These are phyloP conservation scores for Sorex maritimensis DNA, from an alignment of 2,797 vertebrate species.

Conservation along the genomic window DNA sequence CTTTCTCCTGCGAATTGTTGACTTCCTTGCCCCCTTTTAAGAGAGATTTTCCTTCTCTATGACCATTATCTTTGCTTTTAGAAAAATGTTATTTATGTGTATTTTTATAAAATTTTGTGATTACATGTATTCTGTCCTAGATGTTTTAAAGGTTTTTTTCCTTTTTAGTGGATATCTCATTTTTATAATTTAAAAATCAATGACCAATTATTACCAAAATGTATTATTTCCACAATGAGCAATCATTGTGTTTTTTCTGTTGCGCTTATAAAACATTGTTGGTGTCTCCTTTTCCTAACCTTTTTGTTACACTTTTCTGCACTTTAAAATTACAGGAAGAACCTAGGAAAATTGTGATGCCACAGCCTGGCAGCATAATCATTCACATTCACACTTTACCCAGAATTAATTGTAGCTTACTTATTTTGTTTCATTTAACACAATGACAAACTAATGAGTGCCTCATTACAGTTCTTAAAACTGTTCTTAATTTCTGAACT, in stretches of 20 bases:
- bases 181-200: constrained; percentile 86
- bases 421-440: constrained; percentile 87
- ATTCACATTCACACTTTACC: constrained; percentile 86
- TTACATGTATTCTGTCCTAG: constrained; percentile 67
- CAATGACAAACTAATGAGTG: constrained; percentile 87
- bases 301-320: constrained; percentile 89
- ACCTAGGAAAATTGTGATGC: constrained; percentile 89
- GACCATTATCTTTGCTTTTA: constrained; percentile 43
- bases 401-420: constrained; percentile 88
- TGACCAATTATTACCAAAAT: constrained; percentile 86
- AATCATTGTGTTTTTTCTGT: constrained; percentile 88
- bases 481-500: constrained; percentile 83
- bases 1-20: constrained; percentile 71
- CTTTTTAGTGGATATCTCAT: constrained; percentile 76
- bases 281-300: constrained; percentile 87
- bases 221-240: constrained; percentile 87
- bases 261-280: constrained; percentile 87
- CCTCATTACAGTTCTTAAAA: constrained; percentile 86
- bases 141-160: constrained; percentile 66
- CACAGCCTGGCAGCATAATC: constrained; percentile 85
- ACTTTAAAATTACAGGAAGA: constrained; percentile 87
- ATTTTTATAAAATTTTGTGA: constrained; percentile 60
- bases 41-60: constrained; percentile 64
- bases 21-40: constrained; percentile 74
- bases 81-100: constrained; percentile 59